These are phyloP conservation scores for Sebastes steindachneri DNA, from an alignment of 2,797 vertebrate genomes.

Conservation along the genomic window DNA sequence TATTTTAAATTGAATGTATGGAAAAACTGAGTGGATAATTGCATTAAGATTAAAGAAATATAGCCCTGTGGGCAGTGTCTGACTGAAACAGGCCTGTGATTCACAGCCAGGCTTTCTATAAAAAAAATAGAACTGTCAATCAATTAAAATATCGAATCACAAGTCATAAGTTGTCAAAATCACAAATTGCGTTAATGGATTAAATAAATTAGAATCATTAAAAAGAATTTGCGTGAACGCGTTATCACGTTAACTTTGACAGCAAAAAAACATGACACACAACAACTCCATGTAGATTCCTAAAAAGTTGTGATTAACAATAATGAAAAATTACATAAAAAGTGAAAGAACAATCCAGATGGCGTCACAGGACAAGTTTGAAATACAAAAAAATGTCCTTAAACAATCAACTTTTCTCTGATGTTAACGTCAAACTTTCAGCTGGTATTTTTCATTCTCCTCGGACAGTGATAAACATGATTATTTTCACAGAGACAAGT, in stretches of 20 bases:
- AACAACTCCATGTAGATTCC: not conserved
- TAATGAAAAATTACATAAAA: not conserved
- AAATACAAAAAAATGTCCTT: not conserved
- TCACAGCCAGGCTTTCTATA: slow-evolving; percentile 16
- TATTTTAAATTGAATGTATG: not conserved
- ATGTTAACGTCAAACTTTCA: too few species aligned
- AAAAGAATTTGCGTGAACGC: too few species aligned
- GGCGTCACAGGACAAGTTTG: not conserved
- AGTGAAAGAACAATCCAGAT: not conserved
- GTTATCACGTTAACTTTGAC: too few species aligned
- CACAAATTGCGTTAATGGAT: too few species aligned
- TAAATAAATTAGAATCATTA: too few species aligned
- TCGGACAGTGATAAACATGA: slow-evolving; percentile 23
- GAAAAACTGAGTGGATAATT: slow-evolving; percentile 11
- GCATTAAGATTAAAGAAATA: not conserved
- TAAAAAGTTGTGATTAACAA: not conserved
- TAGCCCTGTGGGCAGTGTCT: not conserved
- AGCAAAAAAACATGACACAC: not conserved
- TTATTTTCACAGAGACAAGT: slow-evolving; percentile 26
- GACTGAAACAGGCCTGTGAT: slow-evolving; percentile 22
- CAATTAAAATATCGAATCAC: too few species aligned
- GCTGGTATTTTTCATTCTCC: not conserved
- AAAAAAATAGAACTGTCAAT: not conserved
- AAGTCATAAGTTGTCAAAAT: too few species aligned
- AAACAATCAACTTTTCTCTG: too few species aligned